Evolutionary conservation across 2,797 vertebrate species (phyloP).

Genomic region (Neostethus bicornis): DNA sequence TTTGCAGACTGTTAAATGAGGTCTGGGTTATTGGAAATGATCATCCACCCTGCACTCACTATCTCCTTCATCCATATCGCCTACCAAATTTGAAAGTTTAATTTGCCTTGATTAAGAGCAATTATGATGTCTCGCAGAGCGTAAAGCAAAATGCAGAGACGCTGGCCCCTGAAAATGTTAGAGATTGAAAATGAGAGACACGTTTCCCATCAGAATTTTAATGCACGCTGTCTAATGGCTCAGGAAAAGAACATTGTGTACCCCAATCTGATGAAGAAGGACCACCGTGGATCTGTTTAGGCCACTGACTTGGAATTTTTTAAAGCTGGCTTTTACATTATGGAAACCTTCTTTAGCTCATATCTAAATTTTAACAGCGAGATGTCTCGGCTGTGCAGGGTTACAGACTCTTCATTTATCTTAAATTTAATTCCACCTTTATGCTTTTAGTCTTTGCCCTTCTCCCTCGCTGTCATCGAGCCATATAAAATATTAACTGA

Average conservation of each 20-base stretch:
- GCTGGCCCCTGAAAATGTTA: constrained; percentile 75
- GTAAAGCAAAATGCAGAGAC: constrained; percentile 76
- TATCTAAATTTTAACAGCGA: constrained; percentile 31
- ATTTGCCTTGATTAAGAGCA: constrained; percentile 84
- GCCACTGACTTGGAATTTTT: constrained; percentile 54
- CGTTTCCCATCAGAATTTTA: constrained; percentile 75
- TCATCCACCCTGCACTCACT: constrained; percentile 66
- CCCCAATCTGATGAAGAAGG: constrained; percentile 56
- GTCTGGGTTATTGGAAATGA: constrained; percentile 79
- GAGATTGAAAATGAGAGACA: constrained; percentile 73
- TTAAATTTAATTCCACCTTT: constrained; percentile 19
- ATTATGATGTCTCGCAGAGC: constrained; percentile 80
- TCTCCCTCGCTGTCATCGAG: constrained; percentile 37
- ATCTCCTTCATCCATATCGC: constrained; percentile 65
- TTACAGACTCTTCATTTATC: constrained; percentile 30
- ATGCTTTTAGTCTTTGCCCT: constrained; percentile 36
- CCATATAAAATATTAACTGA: constrained; percentile 30
- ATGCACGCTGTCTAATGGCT: constrained; percentile 71
- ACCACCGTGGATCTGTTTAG: constrained; percentile 54
- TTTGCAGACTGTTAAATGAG: constrained; percentile 82
- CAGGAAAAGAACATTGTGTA: constrained; percentile 61
- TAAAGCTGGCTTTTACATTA: constrained; percentile 41
- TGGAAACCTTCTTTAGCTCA: constrained; percentile 33
- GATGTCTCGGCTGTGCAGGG: constrained; percentile 6
- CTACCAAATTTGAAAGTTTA: constrained; percentile 79